Evolutionary conservation across 1,140 invertebrate species (phyloP), one percentile per base, ranked within the genome.

Genomic region (Camponotus pennsylvanicus): DNA sequence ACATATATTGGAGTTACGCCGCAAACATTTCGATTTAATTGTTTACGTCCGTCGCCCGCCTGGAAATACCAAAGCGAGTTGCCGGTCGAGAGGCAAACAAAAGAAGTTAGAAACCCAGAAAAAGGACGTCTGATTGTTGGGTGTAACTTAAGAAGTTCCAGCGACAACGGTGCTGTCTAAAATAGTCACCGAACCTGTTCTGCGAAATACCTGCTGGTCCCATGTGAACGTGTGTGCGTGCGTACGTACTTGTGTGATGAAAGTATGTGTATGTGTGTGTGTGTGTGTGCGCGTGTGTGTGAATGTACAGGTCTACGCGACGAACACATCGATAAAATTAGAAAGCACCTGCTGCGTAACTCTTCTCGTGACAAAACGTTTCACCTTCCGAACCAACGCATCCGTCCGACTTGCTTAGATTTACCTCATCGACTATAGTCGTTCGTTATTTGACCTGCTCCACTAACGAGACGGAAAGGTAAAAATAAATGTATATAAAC

Each of bases 321-420:
- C 40, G 34, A 59, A 32, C 63, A 66, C 42, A 64, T 52, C 69
- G 52, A 61, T 13, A 27, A n/a, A n/a, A 3, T 32, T 18, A n/a
- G 79, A 89, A 88, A 90, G 82, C 90, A 92, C 92, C 92, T 93
- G 92, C 86, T 86, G 87, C 85, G 86, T 92, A 91, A 91, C 90
- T 92, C 91, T 90, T 92, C 90, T 88, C 76, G 37, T 88, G 85
- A 86, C 86, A 59, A 85, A 82, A 61, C 85, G 88, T 85, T 90
- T 92, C 91, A 88, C 84, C 90, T 92, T 91, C 86, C 59, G 45
- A 80, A 55, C 42, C 21, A 7, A 45, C 71, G 70, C 87, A 70
- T 88, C 67, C 15, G 63, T 89, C 42, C 15, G 63, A 89, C 52
- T 70, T 45, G 55, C 27, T 75, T 73, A 71, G 69, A 1, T 75